Percentiles rank a stretch among this genome's conserved stretches.
Evolutionary conservation across 2,113 vertebrate species (phyloP).

Genomic region (Sceloporus tristichus): DNA sequence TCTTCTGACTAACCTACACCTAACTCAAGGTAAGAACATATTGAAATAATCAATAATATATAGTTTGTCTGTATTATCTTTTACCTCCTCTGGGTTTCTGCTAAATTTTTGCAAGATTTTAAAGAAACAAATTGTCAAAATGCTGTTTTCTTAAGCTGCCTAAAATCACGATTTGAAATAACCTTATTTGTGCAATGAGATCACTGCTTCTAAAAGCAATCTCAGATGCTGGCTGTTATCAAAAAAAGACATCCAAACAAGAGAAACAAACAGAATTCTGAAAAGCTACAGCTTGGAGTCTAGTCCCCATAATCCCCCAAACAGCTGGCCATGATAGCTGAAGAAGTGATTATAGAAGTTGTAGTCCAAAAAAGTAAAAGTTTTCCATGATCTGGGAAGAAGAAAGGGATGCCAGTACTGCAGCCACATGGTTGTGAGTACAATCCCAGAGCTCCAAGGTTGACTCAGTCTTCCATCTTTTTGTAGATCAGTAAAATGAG

Average conservation of each 20-base stretch:
- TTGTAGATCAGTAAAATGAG: no score
- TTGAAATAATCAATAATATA: background rate
- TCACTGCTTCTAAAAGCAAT: background rate
- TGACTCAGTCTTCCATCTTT: no score
- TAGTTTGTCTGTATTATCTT: background rate
- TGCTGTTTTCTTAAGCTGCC: background rate
- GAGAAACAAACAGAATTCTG: background rate
- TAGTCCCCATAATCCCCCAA: no score
- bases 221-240: background rate
- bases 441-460: no score
- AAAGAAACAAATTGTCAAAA: background rate
- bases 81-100: fast-evolving
- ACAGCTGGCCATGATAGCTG: no score
- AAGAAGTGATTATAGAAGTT: no score
- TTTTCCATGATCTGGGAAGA: no score
- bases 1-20: slow-evolving; percentile 6
- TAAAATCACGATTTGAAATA: background rate
- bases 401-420: no score
- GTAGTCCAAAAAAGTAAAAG: no score
- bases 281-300: no score
- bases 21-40: slow-evolving; percentile 43
- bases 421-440: no score
- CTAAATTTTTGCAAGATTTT: background rate
- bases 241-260: background rate
- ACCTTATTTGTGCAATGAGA: background rate